These are phyloP conservation scores for Campoletis raptor DNA, from an alignment of 2,888 invertebrate species.

Conservation along the genomic window DNA sequence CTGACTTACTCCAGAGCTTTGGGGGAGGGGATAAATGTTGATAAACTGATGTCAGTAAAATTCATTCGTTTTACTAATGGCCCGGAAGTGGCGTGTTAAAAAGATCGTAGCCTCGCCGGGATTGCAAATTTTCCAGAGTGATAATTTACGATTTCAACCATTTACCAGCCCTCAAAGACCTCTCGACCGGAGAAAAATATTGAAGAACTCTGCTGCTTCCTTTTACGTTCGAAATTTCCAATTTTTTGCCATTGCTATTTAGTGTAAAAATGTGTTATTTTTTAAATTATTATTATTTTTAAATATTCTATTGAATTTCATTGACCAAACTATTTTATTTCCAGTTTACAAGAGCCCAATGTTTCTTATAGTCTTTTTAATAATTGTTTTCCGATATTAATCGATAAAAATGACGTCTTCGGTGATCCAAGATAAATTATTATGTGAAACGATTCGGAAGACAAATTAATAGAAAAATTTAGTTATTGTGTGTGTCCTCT, in stretches of 20 bases:
- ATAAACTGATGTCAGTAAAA: conserved; percentile 77
- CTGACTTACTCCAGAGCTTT: not conserved
- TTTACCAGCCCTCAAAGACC: conserved; percentile 52
- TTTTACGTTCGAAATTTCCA: not conserved
- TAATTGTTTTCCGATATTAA: not conserved
- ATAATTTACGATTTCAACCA: conserved; percentile 72
- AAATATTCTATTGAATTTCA: not conserved
- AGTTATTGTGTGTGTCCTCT: not conserved
- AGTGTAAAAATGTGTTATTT: not conserved
- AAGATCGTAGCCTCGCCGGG: conserved; percentile 59
- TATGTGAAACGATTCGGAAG: not conserved
- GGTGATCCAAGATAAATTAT: not conserved
- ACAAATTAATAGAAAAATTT: not conserved
- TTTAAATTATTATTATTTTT: too few relatives aligned
- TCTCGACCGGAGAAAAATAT: conserved; percentile 29
- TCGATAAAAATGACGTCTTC: not conserved
- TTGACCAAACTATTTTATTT: not conserved
- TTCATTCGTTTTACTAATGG: conserved; percentile 78
- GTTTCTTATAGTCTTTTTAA: not conserved
- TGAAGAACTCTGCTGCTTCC: not conserved
- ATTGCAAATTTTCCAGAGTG: conserved; percentile 64
- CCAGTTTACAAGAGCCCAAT: not conserved
- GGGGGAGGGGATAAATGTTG: conserved; percentile 60
- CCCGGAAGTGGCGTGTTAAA: conserved; percentile 71
- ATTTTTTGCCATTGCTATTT: not conserved